Percentiles rank a stretch among this genome's conserved stretches.
Evolutionary conservation across 2,888 invertebrate species (phyloP).

Genomic region (Campoplex nolae): DNA sequence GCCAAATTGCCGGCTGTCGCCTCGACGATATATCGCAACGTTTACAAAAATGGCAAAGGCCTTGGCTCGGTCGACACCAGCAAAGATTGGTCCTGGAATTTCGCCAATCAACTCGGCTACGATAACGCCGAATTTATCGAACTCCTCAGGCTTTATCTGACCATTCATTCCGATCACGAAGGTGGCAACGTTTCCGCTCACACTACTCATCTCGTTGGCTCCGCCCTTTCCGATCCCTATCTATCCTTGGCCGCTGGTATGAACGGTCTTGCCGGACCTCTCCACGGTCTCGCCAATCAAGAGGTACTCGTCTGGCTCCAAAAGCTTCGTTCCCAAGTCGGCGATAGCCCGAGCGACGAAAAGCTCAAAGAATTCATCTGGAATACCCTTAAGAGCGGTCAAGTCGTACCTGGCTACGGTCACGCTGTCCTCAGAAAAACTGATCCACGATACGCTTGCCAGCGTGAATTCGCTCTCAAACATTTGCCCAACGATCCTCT

Average conservation of each 20-base stretch:
- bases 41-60: constrained; percentile 90
- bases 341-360: constrained; percentile 94
- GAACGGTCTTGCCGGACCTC: constrained; percentile 97
- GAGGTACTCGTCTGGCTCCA: constrained; percentile 96
- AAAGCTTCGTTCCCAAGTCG: constrained; percentile 94
- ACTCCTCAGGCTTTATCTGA: constrained; percentile 96
- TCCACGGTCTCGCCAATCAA: constrained; percentile 98
- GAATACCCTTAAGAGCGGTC: constrained; percentile 97
- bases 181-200: constrained; percentile 99
- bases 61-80: constrained; percentile 95
- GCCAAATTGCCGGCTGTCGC: constrained; percentile 97
- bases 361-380: constrained; percentile 98
- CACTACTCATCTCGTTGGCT: constrained; percentile 96
- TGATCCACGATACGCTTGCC: constrained; percentile 96
- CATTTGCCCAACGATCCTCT: constrained; percentile 96
- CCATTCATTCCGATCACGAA: constrained; percentile 97
- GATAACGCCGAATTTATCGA: constrained; percentile 94
- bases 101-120: constrained; percentile 96
- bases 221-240: constrained; percentile 97
- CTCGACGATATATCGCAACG: constrained; percentile 96
- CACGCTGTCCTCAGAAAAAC: constrained; percentile 98
- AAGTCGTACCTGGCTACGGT: constrained; percentile 98
- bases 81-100: constrained; percentile 97
- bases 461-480: constrained; percentile 97
- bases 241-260: constrained; percentile 96